These are phyloP conservation scores for Oryzias javanicus DNA, from an alignment of 2,113 vertebrate species.

Conservation along the genomic window DNA sequence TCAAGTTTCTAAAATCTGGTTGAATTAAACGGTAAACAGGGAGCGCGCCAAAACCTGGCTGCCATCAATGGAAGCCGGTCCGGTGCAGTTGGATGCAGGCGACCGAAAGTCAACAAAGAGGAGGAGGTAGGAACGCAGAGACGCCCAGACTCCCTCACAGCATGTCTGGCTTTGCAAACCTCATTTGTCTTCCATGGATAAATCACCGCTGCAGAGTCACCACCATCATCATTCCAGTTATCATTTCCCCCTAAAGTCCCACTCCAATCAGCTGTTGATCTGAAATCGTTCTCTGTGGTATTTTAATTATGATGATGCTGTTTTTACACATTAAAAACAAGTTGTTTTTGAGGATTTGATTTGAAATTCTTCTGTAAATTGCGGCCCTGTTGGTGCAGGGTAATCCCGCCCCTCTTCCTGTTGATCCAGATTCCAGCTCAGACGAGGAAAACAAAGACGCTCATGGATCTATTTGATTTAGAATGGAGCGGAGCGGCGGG, in stretches of 20 bases:
- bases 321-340: too few species aligned
- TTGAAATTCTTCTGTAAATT: too few species aligned
- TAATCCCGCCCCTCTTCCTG: too few species aligned
- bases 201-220: slow-evolving; percentile 21
- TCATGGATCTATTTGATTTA: too few species aligned
- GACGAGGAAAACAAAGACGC: too few species aligned
- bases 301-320: too few species aligned
- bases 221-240: slow-evolving; percentile 6
- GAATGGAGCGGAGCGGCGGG: too few species aligned
- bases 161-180: slow-evolving; percentile 49
- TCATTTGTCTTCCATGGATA: slow-evolving; percentile 24
- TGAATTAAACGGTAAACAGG: slow-evolving; percentile 94
- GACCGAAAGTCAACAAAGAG: slow-evolving; percentile 89
- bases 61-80: slow-evolving; percentile 88
- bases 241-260: slow-evolving; percentile 17
- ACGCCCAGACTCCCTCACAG: slow-evolving; percentile 41
- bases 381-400: too few species aligned
- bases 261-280: slow-evolving; percentile 7
- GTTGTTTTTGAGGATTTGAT: too few species aligned
- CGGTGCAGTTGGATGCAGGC: slow-evolving; percentile 85
- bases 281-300: too few species aligned
- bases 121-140: slow-evolving; percentile 92
- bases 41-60: slow-evolving; percentile 88
- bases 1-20: slow-evolving; percentile 82
- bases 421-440: too few species aligned